Base-by-base conservation (phyloP, 2,113 vertebrate genomes). In the Excalfactoria chinensis region DNA sequence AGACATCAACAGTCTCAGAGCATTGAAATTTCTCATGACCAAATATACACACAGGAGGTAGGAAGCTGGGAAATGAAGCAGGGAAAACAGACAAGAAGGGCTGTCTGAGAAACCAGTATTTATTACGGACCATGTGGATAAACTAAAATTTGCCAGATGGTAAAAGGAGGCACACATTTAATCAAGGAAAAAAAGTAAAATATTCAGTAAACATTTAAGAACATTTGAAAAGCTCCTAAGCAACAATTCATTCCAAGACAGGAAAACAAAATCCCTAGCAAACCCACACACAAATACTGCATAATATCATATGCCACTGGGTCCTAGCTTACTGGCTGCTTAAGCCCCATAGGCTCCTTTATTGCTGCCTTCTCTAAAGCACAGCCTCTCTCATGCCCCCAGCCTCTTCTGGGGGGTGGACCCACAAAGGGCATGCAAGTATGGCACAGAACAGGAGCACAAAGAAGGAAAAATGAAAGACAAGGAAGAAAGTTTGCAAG, bases 261-360 rank as follows among this genome's bases (percentile, higher is more conserved):
- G 40, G 6, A 58, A 75, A 68, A 28, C 2, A 32, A 37, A 49
- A 49, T 74, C 69, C 7, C 56, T 44, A 15, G 32, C 19, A 19
- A 0, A 2, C 1, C 3, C 19, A 19, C 0, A 2, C 1, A 2
- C 58, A 58, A n/a, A 60, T 10, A 23, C 5, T 7, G 30, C 40
- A 14, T 3, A 40, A 19, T 4, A 51, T 14, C 64, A 55, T 12
- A 7, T 0, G 7, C 4, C 23, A 53, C 68, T 20, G 32, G 7
- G 8, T 41, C 28, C 46, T 53, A 2, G 3, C 35, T 56, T 14
- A 5, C 40, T 11, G 40, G 17, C n/a, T 66, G 28, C 49, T 82
- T 28, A 49, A 77, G 71, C 41, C 51, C 49, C 11, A 7, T 1
- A 4, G 44, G n/a, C 59, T 53, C 14, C 55, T 43, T 37, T 84